Conservation (phyloP, 2,888 invertebrate species). For the Ochropacha duplaris region DNA sequence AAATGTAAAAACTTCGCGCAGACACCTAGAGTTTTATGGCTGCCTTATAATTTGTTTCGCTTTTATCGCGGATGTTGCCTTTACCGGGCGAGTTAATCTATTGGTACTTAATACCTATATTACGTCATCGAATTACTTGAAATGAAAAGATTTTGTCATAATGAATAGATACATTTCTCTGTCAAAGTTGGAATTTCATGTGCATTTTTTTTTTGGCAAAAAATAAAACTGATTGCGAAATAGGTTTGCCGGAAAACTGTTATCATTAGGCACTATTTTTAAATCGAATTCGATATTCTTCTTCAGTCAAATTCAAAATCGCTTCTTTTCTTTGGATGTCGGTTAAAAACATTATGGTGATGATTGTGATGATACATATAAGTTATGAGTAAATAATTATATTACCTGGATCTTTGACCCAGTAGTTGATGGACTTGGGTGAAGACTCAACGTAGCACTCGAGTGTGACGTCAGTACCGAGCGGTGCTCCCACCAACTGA, state of each 20-base stretch:
- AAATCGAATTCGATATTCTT: too few species aligned
- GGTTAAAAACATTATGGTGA: too few species aligned
- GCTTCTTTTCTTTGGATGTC: too few species aligned
- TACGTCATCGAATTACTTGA: neutral
- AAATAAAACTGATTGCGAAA: too few species aligned
- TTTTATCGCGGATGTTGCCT: conserved; percentile 67
- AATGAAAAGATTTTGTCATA: conserved; percentile 3
- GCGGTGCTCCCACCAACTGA: conserved; percentile 93
- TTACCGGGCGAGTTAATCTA: conserved; percentile 52
- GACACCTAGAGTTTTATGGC: conserved; percentile 79
- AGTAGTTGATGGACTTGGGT: conserved; percentile 94
- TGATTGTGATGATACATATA: too few species aligned
- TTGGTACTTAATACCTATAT: conserved; percentile 20
- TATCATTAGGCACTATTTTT: too few species aligned
- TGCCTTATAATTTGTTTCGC: conserved; percentile 79
- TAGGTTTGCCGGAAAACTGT: too few species aligned
- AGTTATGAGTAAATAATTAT: neutral
- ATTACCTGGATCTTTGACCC: conserved; percentile 90
- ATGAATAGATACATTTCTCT: conserved; percentile 14
- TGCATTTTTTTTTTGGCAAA: too few species aligned
- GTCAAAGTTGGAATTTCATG: neutral
- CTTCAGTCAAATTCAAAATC: too few species aligned
- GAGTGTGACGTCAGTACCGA: conserved; percentile 92
- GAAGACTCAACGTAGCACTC: conserved; percentile 95
- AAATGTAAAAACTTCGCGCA: conserved; percentile 79